phyloP scores from a whole-genome alignment of 2,113 vertebrate genomes.

The Melanerpes aurifrons region DNA sequence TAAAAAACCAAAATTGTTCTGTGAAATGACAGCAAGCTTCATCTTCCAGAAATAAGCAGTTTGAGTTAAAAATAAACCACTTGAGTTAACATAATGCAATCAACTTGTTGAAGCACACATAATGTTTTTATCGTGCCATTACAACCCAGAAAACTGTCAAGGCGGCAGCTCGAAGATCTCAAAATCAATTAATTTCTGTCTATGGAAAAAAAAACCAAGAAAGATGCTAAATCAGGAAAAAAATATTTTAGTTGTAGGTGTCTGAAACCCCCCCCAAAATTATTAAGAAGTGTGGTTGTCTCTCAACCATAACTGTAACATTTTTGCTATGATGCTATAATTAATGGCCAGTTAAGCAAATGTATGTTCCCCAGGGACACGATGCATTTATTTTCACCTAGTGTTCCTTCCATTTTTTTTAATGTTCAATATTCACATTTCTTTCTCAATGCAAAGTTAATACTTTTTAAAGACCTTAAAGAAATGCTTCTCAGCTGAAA shows the following conservation, averaged over 20 bases:
- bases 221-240: neutral
- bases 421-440: conserved; percentile 8
- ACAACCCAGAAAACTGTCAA: neutral
- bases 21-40: neutral
- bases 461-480: conserved; percentile 36
- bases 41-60: neutral
- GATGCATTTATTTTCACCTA: neutral
- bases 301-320: neutral
- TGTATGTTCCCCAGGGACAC: neutral
- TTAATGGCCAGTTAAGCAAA: neutral
- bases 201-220: neutral
- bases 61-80: conserved; percentile 31
- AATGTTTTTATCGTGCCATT: conserved; percentile 1
- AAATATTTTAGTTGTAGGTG: neutral
- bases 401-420: neutral
- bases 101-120: conserved; percentile 25
- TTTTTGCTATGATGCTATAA: neutral
- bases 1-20: neutral
- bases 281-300: neutral
- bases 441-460: conserved; percentile 44
- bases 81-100: conserved; percentile 26
- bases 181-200: neutral
- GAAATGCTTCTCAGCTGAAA: conserved; percentile 35
- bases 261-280: neutral
- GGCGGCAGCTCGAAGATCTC: neutral